These are phyloP conservation scores for Melipona beecheii DNA, from an alignment of 2,888 invertebrate genomes.

Conservation along the genomic window DNA sequence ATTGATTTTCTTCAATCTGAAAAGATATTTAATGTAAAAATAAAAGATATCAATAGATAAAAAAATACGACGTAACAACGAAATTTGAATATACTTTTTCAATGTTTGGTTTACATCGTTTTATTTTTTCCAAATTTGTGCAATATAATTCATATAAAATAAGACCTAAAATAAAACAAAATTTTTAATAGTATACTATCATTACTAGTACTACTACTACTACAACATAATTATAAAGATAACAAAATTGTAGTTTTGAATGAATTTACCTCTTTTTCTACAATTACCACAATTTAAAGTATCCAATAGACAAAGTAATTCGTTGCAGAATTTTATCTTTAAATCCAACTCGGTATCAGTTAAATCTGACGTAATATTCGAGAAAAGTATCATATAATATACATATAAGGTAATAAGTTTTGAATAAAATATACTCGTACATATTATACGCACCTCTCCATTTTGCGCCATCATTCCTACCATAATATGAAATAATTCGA, in stretches of 20 bases:
- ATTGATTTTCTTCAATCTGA: constrained; percentile 85
- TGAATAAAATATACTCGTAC: constrained; percentile 18
- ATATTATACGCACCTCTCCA: constrained; percentile 86
- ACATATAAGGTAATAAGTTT: background rate
- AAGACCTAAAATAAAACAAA: constrained; percentile 71
- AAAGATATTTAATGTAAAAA: constrained; percentile 38
- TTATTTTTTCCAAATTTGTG: constrained; percentile 73
- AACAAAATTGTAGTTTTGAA: background rate
- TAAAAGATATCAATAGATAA: constrained; percentile 25
- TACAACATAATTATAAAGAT: background rate
- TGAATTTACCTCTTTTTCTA: constrained; percentile 77
- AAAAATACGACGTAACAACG: constrained; percentile 42
- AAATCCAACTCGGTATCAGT: constrained; percentile 86
- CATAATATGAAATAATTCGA: constrained; percentile 87
- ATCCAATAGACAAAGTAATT: constrained; percentile 86
- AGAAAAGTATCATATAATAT: background rate
- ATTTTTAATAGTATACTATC: background rate
- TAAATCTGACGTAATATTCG: constrained; percentile 85
- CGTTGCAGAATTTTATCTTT: constrained; percentile 87
- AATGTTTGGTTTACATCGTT: constrained; percentile 54
- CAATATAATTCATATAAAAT: constrained; percentile 80
- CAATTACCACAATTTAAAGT: constrained; percentile 86
- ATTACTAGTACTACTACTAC: background rate
- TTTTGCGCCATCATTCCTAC: constrained; percentile 85
- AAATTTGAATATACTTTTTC: constrained; percentile 40